A percentile compares a stretch with the other conserved stretches of the same genome.
These are phyloP conservation scores for Lagocephalus sceleratus DNA, from an alignment of 2,797 vertebrate genomes.

Conservation along the genomic window DNA sequence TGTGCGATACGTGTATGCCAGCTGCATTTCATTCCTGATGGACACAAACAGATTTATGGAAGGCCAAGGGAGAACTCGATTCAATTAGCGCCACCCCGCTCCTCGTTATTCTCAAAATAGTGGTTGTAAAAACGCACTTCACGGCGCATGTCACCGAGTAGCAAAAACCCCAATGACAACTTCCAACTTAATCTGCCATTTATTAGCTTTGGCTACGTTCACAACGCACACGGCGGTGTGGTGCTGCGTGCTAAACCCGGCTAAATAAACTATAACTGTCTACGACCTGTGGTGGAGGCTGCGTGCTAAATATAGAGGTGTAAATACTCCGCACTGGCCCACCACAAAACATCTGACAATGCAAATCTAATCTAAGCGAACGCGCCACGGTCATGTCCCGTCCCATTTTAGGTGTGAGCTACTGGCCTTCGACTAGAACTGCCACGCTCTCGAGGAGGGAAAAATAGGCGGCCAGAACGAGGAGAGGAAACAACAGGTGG, in stretches of 20 bases:
- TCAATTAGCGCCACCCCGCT: constrained; percentile 42
- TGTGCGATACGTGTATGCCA: constrained; percentile 60
- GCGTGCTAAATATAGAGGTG: constrained; percentile 50
- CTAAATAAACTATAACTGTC: constrained; percentile 40
- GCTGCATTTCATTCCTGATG: constrained; percentile 78
- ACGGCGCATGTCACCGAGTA: too few species aligned
- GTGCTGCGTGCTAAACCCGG: too few species aligned
- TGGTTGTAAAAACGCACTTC: too few species aligned
- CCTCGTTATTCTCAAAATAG: constrained; percentile 35
- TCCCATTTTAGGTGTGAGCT: constrained; percentile 62
- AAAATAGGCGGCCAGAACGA: constrained; percentile 3
- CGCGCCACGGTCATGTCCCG: constrained; percentile 57
- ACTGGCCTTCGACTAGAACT: constrained; percentile 43
- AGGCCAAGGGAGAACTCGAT: constrained; percentile 52
- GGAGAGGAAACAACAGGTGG: constrained; percentile 59
- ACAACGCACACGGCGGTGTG: constrained; percentile 22
- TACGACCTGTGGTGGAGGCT: constrained; percentile 31
- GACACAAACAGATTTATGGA: constrained; percentile 81
- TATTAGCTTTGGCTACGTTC: constrained; percentile 27
- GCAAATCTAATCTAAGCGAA: constrained; percentile 70
- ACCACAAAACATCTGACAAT: constrained; percentile 63
- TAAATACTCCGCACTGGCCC: constrained; percentile 40
- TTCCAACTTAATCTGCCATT: constrained; percentile 23
- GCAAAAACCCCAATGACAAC: neutral
- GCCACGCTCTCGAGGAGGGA: constrained; percentile 5